Conservation (phyloP, 2,797 vertebrate genomes). For the Acanthopagrus latus region DNA sequence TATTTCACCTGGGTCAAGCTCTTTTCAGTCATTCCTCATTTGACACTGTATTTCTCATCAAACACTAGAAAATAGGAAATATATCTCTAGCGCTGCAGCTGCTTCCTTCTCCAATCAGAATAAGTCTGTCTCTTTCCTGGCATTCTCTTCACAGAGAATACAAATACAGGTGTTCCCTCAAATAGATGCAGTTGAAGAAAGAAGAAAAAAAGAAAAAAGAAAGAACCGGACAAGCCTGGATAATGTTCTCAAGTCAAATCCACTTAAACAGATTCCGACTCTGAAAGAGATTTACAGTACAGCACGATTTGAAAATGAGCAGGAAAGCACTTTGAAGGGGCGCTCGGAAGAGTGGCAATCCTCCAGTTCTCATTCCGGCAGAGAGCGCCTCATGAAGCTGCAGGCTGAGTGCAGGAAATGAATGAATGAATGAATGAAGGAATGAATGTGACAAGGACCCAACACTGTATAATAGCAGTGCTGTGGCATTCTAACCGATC, state of each 20-base stretch:
- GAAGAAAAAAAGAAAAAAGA: background rate
- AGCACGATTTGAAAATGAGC: slow-evolving; percentile 41
- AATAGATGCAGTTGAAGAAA: slow-evolving; percentile 3
- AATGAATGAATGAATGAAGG: slow-evolving; percentile 24
- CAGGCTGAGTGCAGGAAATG: slow-evolving; percentile 30
- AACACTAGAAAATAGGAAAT: background rate
- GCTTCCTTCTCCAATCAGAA: background rate
- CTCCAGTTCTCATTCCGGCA: slow-evolving; percentile 33
- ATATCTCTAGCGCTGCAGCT: slow-evolving; percentile 3
- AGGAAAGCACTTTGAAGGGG: slow-evolving; percentile 32
- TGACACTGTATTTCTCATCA: slow-evolving; percentile 14
- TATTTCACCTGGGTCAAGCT: slow-evolving; percentile 41
- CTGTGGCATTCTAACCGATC: background rate
- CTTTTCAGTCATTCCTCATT: slow-evolving; percentile 25
- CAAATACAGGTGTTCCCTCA: slow-evolving; percentile 30
- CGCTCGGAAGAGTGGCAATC: slow-evolving; percentile 50
- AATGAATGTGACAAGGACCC: slow-evolving; percentile 11
- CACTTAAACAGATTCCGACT: slow-evolving; percentile 41
- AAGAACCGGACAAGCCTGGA: background rate
- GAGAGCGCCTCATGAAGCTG: slow-evolving; percentile 23
- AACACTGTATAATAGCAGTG: background rate
- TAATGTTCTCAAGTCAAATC: slow-evolving; percentile 48
- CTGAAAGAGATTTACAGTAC: slow-evolving; percentile 49
- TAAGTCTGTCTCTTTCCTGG: background rate
- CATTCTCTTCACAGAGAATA: slow-evolving; percentile 19